Conservation (phyloP, 2,797 vertebrate species). For the Apogon talboti region DNA sequence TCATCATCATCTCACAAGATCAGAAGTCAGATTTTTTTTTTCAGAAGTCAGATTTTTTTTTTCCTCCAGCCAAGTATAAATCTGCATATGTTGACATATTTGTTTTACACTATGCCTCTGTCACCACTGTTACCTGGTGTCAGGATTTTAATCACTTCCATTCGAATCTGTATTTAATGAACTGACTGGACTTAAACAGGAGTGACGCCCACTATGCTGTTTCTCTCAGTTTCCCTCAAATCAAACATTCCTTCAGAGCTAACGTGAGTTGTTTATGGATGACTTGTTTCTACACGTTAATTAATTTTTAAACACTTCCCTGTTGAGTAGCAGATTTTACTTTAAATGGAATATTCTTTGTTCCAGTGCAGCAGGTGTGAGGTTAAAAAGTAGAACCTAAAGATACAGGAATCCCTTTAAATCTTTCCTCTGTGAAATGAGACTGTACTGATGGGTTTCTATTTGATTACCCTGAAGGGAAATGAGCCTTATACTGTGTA, state of each 20-base stretch:
- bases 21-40: not conserved
- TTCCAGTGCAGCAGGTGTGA: constrained; percentile 23
- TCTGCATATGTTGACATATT: too few species aligned
- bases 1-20: not conserved
- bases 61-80: not conserved
- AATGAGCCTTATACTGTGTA: constrained; percentile 58
- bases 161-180: constrained; percentile 10
- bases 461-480: constrained; percentile 26
- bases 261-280: constrained; percentile 8
- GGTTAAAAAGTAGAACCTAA: constrained; percentile 11
- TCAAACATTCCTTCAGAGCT: constrained; percentile 46
- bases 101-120: too few species aligned
- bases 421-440: constrained; percentile 13
- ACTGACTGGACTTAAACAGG: constrained; percentile 9
- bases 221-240: constrained; percentile 11
- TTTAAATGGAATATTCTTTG: not conserved
- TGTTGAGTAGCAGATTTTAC: not conserved
- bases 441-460: constrained; percentile 5
- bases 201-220: not conserved
- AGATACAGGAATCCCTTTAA: constrained; percentile 35
- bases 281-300: not conserved
- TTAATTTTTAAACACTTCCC: constrained; percentile 2
- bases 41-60: too few species aligned
- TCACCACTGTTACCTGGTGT: constrained; percentile 6
- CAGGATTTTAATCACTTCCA: constrained; percentile 16